Evolutionary conservation across 2,888 invertebrate species (phyloP), one percentile per base, ranked within the genome.

Genomic region (Gymnoscelis rufifasciata): DNA sequence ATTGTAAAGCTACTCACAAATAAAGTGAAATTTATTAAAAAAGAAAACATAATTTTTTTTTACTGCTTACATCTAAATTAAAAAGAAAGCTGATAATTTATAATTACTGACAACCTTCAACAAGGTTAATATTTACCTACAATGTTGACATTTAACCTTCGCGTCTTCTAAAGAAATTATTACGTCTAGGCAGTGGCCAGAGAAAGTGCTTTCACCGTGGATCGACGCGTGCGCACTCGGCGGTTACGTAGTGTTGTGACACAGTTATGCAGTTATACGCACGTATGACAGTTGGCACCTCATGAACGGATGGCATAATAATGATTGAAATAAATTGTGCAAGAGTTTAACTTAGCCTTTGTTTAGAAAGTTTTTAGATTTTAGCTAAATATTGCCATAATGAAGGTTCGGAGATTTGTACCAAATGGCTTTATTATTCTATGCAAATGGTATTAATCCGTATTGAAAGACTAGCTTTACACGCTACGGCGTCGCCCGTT

Each of bases 211-310:
- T 46, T 43, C 51, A 47, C 40, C 12, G 15, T 12, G 26, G 33
- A 33, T 27, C 48, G 28, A 40, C 37, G 31, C 41, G 31, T 19
- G 39, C 45, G 31, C 27, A 24, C 30, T 33, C 14, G 57, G 12
- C 15, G 11, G 35, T 65, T 64, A 60, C 64, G 65, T 65, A 57
- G 61, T 59, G 49, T 55, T 57, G 64, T 61, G 62, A 60, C 64
- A 63, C 49, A 52, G 51, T 58, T 56, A 59, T 56, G 56, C 56
- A 52, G 48, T 58, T 56, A 59, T 56, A 55, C 56, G 54, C 62
- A 58, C 45, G 60, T 64, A 38, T 19, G n/a, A n/a, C 19, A 5
- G 19, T 38, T 41, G 37, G 41, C 30, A 33, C 15, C 10, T 37
- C 31, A 47, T 24, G 47, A 39, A 38, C 28, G 37, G 13, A 10